These are phyloP conservation scores for Listronotus bonariensis DNA, from an alignment of 1,140 invertebrate genomes.

Conservation along the genomic window DNA sequence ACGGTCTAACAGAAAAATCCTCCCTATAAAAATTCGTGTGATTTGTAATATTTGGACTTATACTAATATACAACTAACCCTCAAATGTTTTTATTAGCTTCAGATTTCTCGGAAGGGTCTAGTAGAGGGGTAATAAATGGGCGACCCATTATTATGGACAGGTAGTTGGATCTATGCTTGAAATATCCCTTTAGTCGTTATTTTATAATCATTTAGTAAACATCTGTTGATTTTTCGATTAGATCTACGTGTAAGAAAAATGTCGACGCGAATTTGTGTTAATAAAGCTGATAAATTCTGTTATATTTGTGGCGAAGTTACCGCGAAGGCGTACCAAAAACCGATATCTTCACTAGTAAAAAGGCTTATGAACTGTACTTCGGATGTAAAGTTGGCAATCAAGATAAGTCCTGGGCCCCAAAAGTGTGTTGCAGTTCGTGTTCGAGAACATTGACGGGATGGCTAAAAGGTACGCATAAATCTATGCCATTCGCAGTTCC, in stretches of 20 bases:
- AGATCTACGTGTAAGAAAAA: neutral
- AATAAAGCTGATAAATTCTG: conserved; percentile 10
- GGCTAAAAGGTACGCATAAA: conserved; percentile 24
- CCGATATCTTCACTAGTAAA: conserved; percentile 15
- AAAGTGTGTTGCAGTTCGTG: conserved; percentile 14
- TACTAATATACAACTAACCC: too few relatives aligned
- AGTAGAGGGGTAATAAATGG: too few relatives aligned
- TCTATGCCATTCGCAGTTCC: conserved; percentile 38
- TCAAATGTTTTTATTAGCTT: too few relatives aligned
- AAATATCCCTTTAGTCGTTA: too few relatives aligned
- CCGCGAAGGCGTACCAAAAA: neutral
- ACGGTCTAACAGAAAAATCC: too few relatives aligned
- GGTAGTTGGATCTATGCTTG: too few relatives aligned
- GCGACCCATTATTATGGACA: too few relatives aligned
- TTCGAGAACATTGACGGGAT: conserved; percentile 16
- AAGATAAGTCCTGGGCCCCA: conserved; percentile 14
- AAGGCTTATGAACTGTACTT: conserved; percentile 23
- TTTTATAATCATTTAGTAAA: too few relatives aligned
- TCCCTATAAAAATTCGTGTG: too few relatives aligned
- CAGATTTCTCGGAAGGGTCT: too few relatives aligned
- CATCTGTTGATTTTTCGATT: too few relatives aligned
- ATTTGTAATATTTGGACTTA: too few relatives aligned
- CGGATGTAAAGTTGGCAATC: conserved; percentile 15
- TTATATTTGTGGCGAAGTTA: conserved; percentile 9
- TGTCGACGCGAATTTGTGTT: conserved; percentile 1